Evolutionary conservation across 2,888 invertebrate species (phyloP), one percentile per base, ranked within the genome.

Genomic region (Megamerina dolium): DNA sequence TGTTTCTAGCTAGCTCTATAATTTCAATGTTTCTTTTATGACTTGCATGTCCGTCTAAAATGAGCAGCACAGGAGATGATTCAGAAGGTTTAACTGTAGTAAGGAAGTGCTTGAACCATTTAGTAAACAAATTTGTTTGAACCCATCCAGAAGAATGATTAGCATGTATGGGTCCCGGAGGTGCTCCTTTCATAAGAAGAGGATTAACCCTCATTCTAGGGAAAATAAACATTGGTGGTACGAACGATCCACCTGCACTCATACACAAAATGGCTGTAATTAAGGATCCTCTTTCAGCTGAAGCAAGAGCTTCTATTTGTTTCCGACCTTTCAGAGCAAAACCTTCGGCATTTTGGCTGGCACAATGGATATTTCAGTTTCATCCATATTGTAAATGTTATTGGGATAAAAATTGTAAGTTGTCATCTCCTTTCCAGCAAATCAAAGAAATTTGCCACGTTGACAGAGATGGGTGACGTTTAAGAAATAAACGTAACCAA

Each of bases 11-110:
- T 8, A 46, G 19, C 10, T 45, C 41, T 20, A 49, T n/a, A n/a
- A 45, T 35, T 27, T 47, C 45, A 13, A 43, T 47, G 29, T 47
- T 50, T 34, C 39, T 37, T 21, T 35, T 43, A 34, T 47, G 45
- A 27, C 45, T 50, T 8, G 36, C 40, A 50, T 45, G 47, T 18
- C 50, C 50, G 29, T 47, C 43, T 42, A 47, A 42, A 42, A 50
- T 45, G 10, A 47, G 45, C 21, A 47, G 13, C 4, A 41, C 38
- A 6, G 45, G 45, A 12, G 45, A 47, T 26, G 40, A 35, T 23
- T 17, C 30, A 16, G 47, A 16, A 17, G 45, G 44, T 37, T 45
- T 50, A 3, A 50, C 37, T 10, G 20, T 27, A 31, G 20, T 32
- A 5, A 50, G 19, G 34, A 47, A 50, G 40, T 47, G 43, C 17